phyloP scores from a whole-genome alignment of 2,797 vertebrate genomes.

The Tympanoctomys barrerae region DNA sequence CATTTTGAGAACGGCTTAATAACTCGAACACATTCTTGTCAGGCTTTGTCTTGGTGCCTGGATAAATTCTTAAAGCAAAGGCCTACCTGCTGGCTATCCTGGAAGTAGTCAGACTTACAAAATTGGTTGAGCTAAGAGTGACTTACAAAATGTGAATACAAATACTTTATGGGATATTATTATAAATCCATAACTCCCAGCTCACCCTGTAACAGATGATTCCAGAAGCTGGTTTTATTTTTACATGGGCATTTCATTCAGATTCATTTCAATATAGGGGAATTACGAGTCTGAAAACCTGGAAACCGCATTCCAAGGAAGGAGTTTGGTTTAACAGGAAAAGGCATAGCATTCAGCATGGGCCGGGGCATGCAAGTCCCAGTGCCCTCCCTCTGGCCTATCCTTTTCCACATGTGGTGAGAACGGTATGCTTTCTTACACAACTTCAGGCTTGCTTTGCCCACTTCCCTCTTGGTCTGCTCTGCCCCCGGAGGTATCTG shows the following conservation, averaged over 20 bases:
- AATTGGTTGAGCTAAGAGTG: conserved; percentile 28
- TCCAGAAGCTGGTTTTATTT: conserved; percentile 62
- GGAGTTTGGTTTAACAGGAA: conserved; percentile 5
- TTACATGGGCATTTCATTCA: background rate
- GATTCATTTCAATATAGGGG: background rate
- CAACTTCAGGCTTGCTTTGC: background rate
- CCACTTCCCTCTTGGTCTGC: background rate
- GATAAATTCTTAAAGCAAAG: conserved; percentile 2
- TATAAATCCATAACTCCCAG: background rate
- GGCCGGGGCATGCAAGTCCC: background rate
- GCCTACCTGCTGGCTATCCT: background rate
- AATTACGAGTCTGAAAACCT: conserved; percentile 10
- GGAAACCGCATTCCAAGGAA: conserved; percentile 31
- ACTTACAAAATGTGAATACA: background rate
- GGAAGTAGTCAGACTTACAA: conserved; percentile 2
- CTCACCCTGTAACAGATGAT: background rate
- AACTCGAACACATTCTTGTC: background rate
- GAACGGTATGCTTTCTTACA: too few species aligned
- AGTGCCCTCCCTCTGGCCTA: background rate
- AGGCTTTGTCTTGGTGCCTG: background rate
- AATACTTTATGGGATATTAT: background rate
- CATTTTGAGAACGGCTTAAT: conserved; percentile 25
- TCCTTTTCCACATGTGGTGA: background rate
- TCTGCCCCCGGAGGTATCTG: background rate
- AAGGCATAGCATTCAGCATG: background rate